Conservation (phyloP, 2,888 invertebrate species). For the Arctia plantaginis region DNA sequence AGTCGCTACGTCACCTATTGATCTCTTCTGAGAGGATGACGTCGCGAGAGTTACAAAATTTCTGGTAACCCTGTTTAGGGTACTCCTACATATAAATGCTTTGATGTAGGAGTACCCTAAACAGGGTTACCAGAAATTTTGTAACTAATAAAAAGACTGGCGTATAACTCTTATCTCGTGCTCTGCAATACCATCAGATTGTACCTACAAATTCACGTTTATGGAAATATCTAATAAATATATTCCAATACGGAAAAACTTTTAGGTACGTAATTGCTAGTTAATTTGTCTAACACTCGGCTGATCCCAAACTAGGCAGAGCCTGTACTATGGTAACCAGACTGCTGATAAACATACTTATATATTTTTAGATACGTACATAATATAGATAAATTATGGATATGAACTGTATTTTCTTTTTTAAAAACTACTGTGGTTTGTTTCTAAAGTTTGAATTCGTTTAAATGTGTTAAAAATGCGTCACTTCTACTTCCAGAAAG, state of each 20-base stretch:
- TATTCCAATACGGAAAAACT: neutral
- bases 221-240: neutral
- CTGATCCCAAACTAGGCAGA: no score
- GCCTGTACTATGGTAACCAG: no score
- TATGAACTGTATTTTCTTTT: no score
- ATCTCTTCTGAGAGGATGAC: slow-evolving; percentile 36
- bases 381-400: no score
- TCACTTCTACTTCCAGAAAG: neutral
- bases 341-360: no score
- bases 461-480: neutral
- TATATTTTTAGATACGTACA: no score
- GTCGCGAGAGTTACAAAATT: slow-evolving; percentile 36
- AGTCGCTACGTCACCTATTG: slow-evolving; percentile 65
- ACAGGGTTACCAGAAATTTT: slow-evolving; percentile 33
- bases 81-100: neutral
- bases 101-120: neutral
- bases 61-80: slow-evolving; percentile 24
- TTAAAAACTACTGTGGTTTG: neutral
- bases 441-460: neutral
- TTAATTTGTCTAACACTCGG: no score
- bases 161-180: neutral
- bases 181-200: neutral
- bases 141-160: neutral
- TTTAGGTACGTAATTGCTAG: no score
- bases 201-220: neutral